phyloP scores from a whole-genome alignment of 1,140 invertebrate species.

The Maconellicoccus hirsutus region DNA sequence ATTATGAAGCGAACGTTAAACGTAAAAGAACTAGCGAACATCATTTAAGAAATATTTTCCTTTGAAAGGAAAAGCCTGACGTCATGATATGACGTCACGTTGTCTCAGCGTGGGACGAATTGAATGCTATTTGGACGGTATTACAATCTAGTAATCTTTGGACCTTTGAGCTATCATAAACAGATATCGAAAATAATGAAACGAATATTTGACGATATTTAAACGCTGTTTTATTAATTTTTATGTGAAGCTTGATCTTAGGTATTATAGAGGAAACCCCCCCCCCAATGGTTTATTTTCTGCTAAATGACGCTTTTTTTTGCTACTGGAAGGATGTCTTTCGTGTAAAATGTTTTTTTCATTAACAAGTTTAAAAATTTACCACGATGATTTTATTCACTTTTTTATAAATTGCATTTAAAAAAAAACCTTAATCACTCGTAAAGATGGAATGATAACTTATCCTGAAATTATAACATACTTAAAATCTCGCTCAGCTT shows the following conservation, averaged over 20 bases:
- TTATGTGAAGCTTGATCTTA: background rate
- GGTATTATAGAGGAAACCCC: no score
- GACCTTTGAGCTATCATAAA: conserved; percentile 12
- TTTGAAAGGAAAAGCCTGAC: conserved; percentile 15
- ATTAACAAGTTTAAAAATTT: no score
- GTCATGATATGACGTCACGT: conserved; percentile 15
- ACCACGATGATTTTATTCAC: no score
- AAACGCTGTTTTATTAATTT: background rate
- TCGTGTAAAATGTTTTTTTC: no score
- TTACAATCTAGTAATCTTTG: conserved; percentile 5
- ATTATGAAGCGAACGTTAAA: background rate
- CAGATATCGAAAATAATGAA: conserved; percentile 4
- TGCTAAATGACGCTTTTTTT: no score
- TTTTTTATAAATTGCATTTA: no score
- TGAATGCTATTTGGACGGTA: conserved; percentile 1
- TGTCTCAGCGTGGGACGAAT: conserved; percentile 13
- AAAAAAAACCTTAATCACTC: no score
- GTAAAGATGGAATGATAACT: no score
- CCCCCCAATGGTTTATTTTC: no score
- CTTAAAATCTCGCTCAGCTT: no score
- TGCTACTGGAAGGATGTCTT: no score
- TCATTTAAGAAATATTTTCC: conserved; percentile 13
- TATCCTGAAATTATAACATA: no score
- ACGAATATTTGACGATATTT: background rate
- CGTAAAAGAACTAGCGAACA: conserved; percentile 9